A percentile compares a stretch with the other conserved stretches of the same genome.
These are phyloP conservation scores for Autographa pulchrina DNA, from an alignment of 2,888 invertebrate species.

Conservation along the genomic window DNA sequence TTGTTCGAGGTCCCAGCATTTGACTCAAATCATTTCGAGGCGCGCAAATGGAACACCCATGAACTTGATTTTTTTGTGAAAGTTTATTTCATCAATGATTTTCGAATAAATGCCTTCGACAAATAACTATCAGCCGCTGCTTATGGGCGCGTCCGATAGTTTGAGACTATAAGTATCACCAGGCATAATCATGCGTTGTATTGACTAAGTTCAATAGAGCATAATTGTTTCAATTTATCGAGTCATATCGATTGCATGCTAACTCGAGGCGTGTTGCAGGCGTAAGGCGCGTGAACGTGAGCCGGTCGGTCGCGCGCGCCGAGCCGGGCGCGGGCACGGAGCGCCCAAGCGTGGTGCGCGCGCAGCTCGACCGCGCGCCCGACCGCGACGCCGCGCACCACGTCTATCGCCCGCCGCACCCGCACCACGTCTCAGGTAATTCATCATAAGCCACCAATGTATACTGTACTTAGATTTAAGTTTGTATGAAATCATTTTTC, in stretches of 20 bases:
- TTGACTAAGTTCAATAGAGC: neutral
- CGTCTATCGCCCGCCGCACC: conserved; percentile 82
- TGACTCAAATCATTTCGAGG: no score
- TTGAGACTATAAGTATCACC: no score
- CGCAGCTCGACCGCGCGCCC: conserved; percentile 85
- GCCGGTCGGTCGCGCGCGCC: conserved; percentile 69
- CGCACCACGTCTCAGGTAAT: conserved; percentile 85
- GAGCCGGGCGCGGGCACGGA: conserved; percentile 74
- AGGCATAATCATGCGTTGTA: no score
- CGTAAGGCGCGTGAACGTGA: conserved; percentile 75
- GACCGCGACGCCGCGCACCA: conserved; percentile 82
- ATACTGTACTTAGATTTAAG: neutral
- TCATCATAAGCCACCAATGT: conserved; percentile 9
- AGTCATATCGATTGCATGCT: conserved; percentile 34
- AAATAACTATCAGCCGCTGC: no score
- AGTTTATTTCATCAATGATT: no score
- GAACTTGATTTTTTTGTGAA: no score
- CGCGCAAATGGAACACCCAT: no score
- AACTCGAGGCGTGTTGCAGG: conserved; percentile 76
- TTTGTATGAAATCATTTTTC: no score
- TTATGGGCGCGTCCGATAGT: no score
- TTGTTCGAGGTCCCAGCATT: no score
- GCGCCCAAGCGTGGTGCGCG: conserved; percentile 86
- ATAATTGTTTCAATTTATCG: neutral
- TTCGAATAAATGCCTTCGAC: no score